Percentiles rank a stretch among this genome's conserved stretches.
These are phyloP conservation scores for Pontoporia blainvillei DNA, from an alignment of 2,113 vertebrate species.

Conservation along the genomic window DNA sequence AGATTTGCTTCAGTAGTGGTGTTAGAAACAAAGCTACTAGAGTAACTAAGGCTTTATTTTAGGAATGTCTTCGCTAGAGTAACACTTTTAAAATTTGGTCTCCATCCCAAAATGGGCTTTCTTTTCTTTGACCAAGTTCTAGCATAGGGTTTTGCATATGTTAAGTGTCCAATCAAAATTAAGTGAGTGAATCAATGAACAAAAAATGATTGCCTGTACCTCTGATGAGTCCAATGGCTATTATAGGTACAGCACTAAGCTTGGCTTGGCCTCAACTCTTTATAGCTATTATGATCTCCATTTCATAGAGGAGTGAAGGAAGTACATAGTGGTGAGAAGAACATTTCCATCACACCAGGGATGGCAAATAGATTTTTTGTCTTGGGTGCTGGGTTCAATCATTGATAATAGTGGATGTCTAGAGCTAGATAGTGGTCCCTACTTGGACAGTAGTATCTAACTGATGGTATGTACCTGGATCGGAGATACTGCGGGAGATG, in stretches of 20 bases:
- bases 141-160: neutral
- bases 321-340: neutral
- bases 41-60: neutral
- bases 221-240: neutral
- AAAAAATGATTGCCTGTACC: neutral
- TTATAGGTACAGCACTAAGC: neutral
- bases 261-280: neutral
- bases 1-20: neutral
- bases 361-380: neutral
- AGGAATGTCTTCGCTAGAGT: neutral
- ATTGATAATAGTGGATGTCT: neutral
- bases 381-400: neutral
- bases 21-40: neutral
- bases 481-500: neutral
- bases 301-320: neutral
- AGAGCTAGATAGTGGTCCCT: neutral
- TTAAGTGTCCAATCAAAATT: neutral
- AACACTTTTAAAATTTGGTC: neutral
- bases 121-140: conserved; percentile 6
- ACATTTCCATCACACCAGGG: neutral
- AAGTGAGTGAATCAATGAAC: neutral
- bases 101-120: neutral
- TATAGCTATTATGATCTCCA: neutral
- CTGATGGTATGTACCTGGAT: neutral
- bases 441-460: neutral